Base-by-base conservation (phyloP, 2,797 vertebrate species). In the Triplophysa bombifrons region DNA sequence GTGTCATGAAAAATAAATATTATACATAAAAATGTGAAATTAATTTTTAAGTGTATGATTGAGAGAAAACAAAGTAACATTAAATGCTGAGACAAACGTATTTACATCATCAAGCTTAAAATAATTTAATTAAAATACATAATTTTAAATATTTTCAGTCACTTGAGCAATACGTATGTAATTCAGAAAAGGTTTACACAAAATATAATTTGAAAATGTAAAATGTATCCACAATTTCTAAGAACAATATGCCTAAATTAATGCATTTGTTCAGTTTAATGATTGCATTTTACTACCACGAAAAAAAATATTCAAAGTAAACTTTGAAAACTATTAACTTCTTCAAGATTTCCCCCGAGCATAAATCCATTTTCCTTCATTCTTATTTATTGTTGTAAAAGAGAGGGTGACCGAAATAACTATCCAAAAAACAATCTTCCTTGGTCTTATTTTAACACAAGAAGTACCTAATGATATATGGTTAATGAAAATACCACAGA, bases 401-500 rank as follows among this genome's bases (percentile, higher is more conserved):
- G 4, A 34, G 16, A 63, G 27, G 27, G 22, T n/a, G 19, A 55
- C 17, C n/a, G 7, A 55, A n/a, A 55, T 2, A 55, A 55, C 16
- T n/a, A 17, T 3, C 14, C 38, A 61, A 48, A 51, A 5, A 16
- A 0, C 55, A 55, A 27, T 22, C 17, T 10, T 1, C 12, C 13
- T n/a, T 38, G 53, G 19, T 8, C 17, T 51, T 20, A 56, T 74
- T 84, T 73, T 51, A 50, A 68, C 14, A 50, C 74, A 61, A 64
- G 80, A 81, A 38, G 22, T 27, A 58, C 1, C 63, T 73, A 65
- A 78, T 64, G 72, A 79, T 72, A 67, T 67, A 75, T 61, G n/a
- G 67, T 25, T 78, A 70, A 78, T 51, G 72, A 81, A 82, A 78
- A 72, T 79, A 72, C 78, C 73, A 72, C 44, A 50, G 5, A 81